phyloP scores from a whole-genome alignment of 2,797 vertebrate genomes.

The Chaetophractus vellerosus region DNA sequence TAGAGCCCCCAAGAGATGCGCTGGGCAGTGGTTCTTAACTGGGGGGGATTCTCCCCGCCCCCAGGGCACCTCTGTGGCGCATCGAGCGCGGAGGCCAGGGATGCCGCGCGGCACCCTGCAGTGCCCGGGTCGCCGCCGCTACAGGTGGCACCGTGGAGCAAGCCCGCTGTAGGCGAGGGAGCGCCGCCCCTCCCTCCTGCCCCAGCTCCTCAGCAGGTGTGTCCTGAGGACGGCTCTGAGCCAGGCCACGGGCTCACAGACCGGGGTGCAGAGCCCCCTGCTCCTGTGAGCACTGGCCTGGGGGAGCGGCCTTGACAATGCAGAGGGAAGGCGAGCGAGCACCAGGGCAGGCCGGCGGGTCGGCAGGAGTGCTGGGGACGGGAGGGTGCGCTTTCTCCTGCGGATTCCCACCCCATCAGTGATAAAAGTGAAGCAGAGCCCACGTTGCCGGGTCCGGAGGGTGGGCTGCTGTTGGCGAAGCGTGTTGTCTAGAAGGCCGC shows the following conservation, averaged over 20 bases:
- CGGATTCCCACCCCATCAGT: accelerated
- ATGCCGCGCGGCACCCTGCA: background rate
- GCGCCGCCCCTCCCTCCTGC: background rate
- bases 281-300: background rate
- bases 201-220: accelerated
- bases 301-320: background rate
- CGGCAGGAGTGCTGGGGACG: background rate
- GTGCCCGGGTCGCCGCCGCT: background rate
- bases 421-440: background rate
- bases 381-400: accelerated
- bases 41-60: background rate
- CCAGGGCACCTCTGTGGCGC: background rate
- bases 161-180: too few relatives aligned
- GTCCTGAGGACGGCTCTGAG: background rate
- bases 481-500: background rate
- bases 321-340: background rate
- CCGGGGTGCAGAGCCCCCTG: background rate
- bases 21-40: background rate
- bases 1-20: background rate
- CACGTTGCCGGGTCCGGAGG: background rate
- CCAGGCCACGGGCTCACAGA: background rate
- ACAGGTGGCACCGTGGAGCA: background rate
- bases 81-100: background rate
- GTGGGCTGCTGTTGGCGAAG: background rate
- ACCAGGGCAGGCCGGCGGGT: background rate